phyloP scores from a whole-genome alignment of 2,888 invertebrate genomes.

The Dione vanillae region DNA sequence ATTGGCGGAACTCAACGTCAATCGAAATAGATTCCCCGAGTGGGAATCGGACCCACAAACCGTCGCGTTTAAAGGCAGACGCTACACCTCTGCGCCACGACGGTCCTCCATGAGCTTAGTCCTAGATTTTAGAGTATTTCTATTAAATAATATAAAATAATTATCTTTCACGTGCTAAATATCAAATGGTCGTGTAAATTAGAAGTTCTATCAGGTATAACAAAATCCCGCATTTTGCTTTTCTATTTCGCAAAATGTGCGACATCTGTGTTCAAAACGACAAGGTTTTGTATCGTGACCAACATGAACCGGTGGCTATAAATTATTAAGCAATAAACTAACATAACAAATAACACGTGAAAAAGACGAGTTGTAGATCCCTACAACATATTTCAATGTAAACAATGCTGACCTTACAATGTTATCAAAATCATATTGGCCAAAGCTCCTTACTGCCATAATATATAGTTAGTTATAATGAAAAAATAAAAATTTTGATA shows the following conservation, averaged over 20 bases:
- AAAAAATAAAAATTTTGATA: slow-evolving; percentile 14
- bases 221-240: not conserved
- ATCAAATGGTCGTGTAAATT: no score
- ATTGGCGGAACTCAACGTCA: no score
- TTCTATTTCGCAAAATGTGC: not conserved
- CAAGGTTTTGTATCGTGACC: not conserved
- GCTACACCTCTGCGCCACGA: no score
- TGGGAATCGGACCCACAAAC: no score
- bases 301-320: not conserved
- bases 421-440: slow-evolving; percentile 14
- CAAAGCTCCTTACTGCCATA: slow-evolving; percentile 1
- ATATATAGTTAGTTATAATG: not conserved
- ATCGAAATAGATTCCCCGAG: no score
- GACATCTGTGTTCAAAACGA: not conserved
- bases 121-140: no score
- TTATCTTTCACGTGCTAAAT: no score
- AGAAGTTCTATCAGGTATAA: not conserved
- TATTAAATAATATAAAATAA: no score
- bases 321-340: slow-evolving; percentile 5
- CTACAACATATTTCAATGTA: slow-evolving; percentile 24
- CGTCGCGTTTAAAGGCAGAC: no score
- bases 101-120: no score
- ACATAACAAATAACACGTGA: not conserved
- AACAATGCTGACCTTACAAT: slow-evolving; percentile 29
- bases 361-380: slow-evolving; percentile 1